Base-by-base conservation (phyloP, 2,113 vertebrate genomes). In the Myanophis thanlyinensis region DNA sequence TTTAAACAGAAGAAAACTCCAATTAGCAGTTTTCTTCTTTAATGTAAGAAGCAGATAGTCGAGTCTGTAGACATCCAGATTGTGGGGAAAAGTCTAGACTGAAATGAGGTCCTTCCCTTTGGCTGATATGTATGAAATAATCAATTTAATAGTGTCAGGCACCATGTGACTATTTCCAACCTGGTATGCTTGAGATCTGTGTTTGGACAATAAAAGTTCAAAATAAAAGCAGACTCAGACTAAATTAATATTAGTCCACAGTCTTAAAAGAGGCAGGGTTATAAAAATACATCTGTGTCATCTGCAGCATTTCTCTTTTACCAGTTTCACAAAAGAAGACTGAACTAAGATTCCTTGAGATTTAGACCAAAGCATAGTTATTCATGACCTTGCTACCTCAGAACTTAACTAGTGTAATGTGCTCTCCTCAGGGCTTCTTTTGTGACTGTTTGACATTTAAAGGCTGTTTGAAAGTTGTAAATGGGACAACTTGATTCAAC, bases 361-460 rank as follows among this genome's bases (percentile, higher is more conserved):
- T 92, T 54, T 44, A 46, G 35, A 15, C 51, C 51, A 84, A 53
- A 52, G 18, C 40, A 53, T 80, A 20, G 59, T 53, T 89, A 46
- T 54, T 84, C 54, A 54, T 85, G 87, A 52, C 30, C 27, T 84
- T 84, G 27, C 84, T 80, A 89, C 51, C 44, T 54, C 67, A 84
- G 87, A 89, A 62, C 40, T 89, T 35, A 88, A 88, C 56, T 67
- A 52, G 18, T 67, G 40, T 92, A 88, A 92, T 92, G 27, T 89
- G 87, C 67, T 92, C 51, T 89, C 62, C 44, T 54, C 27, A 85
- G 87, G 91, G 40, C 25, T 88, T 73, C 56, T 49, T 92, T 88
- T 67, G 56, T 88, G 56, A 88, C 18, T 88, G 48, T 46, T 92
- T 92, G 86, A 92, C 91, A 88, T 88, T 44, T 92, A 92, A 88